phyloP scores from a whole-genome alignment of 2,888 invertebrate species.

The Theodoxus fluviatilis region DNA sequence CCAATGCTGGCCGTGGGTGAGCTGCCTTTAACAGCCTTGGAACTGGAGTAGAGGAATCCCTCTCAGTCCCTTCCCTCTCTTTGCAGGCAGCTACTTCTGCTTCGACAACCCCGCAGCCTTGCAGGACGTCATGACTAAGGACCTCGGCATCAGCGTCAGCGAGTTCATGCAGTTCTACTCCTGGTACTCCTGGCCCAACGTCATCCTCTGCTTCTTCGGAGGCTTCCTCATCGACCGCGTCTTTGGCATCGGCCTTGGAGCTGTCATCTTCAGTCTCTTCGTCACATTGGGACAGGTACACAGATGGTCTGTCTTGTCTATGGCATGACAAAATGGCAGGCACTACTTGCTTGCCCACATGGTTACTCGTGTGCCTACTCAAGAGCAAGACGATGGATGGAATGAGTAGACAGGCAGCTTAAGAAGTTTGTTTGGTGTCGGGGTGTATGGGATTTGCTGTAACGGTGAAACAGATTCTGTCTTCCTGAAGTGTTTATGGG shows the following conservation, averaged over 20 bases:
- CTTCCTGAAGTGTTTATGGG: no score
- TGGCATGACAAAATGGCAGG: background rate
- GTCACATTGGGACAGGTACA: conserved; percentile 82
- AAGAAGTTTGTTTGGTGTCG: no score
- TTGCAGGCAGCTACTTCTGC: conserved; percentile 92
- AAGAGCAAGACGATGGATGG: no score
- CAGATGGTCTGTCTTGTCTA: no score
- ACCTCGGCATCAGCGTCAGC: conserved; percentile 80
- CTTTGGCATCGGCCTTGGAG: conserved; percentile 91
- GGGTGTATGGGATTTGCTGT: no score
- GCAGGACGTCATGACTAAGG: conserved; percentile 83
- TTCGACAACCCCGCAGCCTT: conserved; percentile 95
- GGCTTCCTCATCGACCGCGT: conserved; percentile 94
- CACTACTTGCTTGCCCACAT: no score
- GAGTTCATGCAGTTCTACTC: conserved; percentile 87
- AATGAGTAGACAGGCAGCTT: no score
- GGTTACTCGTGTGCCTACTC: no score
- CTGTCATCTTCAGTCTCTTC: conserved; percentile 87
- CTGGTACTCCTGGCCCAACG: conserved; percentile 98
- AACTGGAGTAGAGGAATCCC: background rate
- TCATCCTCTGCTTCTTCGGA: conserved; percentile 91
- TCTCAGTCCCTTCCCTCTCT: background rate
- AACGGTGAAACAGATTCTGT: no score
- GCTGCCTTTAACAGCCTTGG: no score
- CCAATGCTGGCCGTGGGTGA: no score